Evolutionary conservation across 2,113 vertebrate species (phyloP).

Genomic region (Saimiri boliviensis): DNA sequence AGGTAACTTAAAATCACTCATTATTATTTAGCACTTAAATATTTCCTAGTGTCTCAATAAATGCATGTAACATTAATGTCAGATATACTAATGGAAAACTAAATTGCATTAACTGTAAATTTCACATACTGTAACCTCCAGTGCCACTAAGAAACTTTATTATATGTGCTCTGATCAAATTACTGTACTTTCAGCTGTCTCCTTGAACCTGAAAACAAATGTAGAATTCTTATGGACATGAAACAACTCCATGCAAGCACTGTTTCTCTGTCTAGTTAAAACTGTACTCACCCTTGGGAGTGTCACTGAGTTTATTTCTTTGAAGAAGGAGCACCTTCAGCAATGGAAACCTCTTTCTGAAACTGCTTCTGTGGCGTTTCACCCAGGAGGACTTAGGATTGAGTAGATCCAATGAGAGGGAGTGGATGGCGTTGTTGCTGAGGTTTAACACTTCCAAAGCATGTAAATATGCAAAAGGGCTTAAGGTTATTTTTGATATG

Average conservation of each 20-base stretch:
- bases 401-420: slow-evolving; percentile 38
- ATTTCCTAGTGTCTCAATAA: background rate
- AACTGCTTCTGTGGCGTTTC: background rate
- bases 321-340: slow-evolving; percentile 84
- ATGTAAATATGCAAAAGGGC: slow-evolving; percentile 45
- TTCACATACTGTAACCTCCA: background rate
- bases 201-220: slow-evolving; percentile 27
- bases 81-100: background rate
- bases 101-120: background rate
- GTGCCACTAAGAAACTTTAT: background rate
- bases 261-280: background rate
- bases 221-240: background rate
- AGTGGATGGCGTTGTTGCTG: slow-evolving; percentile 63
- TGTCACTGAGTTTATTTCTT: slow-evolving; percentile 86
- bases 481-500: slow-evolving; percentile 71
- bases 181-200: background rate
- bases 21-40: slow-evolving; percentile 28
- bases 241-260: background rate
- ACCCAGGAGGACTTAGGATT: fast-evolving
- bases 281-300: slow-evolving; percentile 89
- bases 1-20: background rate
- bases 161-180: background rate
- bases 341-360: slow-evolving; percentile 20
- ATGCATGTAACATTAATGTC: background rate
- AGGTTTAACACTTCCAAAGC: slow-evolving; percentile 80